These are phyloP conservation scores for Caranx melampygus DNA, from an alignment of 2,113 vertebrate species.

Conservation along the genomic window DNA sequence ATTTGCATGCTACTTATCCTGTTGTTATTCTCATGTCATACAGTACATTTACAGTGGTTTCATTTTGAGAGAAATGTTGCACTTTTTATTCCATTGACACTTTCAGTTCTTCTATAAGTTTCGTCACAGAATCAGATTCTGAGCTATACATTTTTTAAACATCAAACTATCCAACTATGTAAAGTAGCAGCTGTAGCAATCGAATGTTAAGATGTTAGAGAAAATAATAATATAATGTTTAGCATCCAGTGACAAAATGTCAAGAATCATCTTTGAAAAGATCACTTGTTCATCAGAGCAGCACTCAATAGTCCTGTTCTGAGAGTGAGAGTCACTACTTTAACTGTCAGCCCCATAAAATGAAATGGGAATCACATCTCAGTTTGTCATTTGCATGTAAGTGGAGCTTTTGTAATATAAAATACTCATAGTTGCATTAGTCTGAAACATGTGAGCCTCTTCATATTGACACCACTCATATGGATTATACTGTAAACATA, in stretches of 20 bases:
- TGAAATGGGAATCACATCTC: not conserved
- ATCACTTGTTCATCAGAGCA: not conserved
- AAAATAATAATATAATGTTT: not conserved
- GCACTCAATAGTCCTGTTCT: constrained; percentile 12
- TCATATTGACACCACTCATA: not conserved
- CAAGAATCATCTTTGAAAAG: not conserved
- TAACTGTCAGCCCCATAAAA: not conserved
- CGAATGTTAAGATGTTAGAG: not conserved
- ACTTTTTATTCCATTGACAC: too few relatives aligned
- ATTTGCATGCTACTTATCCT: too few relatives aligned
- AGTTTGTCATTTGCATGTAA: constrained; percentile 7
- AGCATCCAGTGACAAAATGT: not conserved
- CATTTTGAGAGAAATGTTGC: too few relatives aligned
- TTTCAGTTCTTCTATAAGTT: too few relatives aligned
- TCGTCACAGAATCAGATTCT: too few relatives aligned
- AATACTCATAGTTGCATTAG: not conserved
- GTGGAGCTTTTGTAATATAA: not conserved
- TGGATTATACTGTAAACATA: not conserved
- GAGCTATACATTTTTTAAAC: not conserved
- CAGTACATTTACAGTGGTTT: too few relatives aligned
- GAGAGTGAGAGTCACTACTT: not conserved
- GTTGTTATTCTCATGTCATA: too few relatives aligned
- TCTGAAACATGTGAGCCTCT: not conserved
- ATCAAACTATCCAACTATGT: not conserved
- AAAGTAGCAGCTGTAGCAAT: not conserved